phyloP scores from a whole-genome alignment of 2,888 invertebrate genomes.

The Thereva nobilitata region DNA sequence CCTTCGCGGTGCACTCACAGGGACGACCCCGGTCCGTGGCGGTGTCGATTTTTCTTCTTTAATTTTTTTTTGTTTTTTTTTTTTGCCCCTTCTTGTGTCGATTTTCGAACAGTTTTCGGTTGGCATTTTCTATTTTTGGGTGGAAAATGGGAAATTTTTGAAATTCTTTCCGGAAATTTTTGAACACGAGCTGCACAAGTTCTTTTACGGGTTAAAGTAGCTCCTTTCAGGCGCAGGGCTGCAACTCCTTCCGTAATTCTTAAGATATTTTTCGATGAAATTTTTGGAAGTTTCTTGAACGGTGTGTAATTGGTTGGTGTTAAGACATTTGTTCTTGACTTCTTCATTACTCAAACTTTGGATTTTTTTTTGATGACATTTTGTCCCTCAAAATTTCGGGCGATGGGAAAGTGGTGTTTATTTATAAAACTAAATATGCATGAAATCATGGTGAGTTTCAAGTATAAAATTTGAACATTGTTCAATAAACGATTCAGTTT shows the following conservation, averaged over 20 bases:
- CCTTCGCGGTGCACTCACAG: conserved; percentile 44
- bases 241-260: conserved; percentile 29
- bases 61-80: conserved; percentile 4
- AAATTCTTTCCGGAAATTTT: conserved; percentile 24
- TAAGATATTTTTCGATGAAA: conserved; percentile 6
- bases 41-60: conserved; percentile 24
- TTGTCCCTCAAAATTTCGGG: too few relatives aligned
- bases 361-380: too few relatives aligned
- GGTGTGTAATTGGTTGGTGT: conserved; percentile 3
- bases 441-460: too few relatives aligned
- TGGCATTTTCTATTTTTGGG: conserved; percentile 36
- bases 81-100: conserved; percentile 8
- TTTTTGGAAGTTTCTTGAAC: conserved; percentile 13
- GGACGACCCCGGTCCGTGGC: conserved; percentile 1
- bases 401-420: too few relatives aligned
- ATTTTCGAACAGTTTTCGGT: conserved; percentile 23
- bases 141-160: conserved; percentile 19
- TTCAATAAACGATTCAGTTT: too few relatives aligned
- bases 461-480: too few relatives aligned
- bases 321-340: conserved; percentile 13
- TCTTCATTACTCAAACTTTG: neutral
- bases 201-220: conserved; percentile 9
- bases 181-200: conserved; percentile 6
- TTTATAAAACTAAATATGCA: too few relatives aligned
- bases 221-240: neutral